A percentile compares a stretch with the other conserved stretches of the same genome.
Conservation (phyloP, 1,140 invertebrate species). For the Myzus persicae region DNA sequence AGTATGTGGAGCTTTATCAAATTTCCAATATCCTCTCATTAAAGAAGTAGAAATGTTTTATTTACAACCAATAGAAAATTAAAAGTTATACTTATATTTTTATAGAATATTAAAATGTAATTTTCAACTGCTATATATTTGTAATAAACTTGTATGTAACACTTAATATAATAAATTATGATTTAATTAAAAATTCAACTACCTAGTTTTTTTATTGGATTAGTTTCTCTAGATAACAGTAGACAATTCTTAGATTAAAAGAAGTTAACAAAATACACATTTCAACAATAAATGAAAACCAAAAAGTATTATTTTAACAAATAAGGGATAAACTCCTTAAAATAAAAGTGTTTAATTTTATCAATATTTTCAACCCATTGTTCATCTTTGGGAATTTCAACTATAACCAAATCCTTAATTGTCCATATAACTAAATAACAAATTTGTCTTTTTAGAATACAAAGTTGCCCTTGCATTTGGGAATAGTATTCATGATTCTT, state of each 20-base stretch:
- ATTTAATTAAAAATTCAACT: too few relatives aligned
- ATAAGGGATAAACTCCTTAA: neutral
- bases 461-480: neutral
- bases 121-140: neutral
- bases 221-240: too few relatives aligned
- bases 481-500: neutral
- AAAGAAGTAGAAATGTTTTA: constrained; percentile 3
- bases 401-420: neutral
- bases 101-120: neutral
- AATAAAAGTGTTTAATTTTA: neutral
- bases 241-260: too few relatives aligned
- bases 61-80: neutral
- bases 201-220: too few relatives aligned
- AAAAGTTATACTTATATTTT: neutral
- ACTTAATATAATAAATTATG: too few relatives aligned
- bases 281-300: too few relatives aligned
- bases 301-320: too few relatives aligned
- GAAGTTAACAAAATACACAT: too few relatives aligned
- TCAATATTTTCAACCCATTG: neutral
- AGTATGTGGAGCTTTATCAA: neutral
- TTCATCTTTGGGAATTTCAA: neutral
- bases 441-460: neutral
- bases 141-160: too few relatives aligned
- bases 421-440: neutral
- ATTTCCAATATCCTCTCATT: neutral